These are phyloP conservation scores for Tor tambroides DNA, from an alignment of 2,113 vertebrate species.

Conservation along the genomic window DNA sequence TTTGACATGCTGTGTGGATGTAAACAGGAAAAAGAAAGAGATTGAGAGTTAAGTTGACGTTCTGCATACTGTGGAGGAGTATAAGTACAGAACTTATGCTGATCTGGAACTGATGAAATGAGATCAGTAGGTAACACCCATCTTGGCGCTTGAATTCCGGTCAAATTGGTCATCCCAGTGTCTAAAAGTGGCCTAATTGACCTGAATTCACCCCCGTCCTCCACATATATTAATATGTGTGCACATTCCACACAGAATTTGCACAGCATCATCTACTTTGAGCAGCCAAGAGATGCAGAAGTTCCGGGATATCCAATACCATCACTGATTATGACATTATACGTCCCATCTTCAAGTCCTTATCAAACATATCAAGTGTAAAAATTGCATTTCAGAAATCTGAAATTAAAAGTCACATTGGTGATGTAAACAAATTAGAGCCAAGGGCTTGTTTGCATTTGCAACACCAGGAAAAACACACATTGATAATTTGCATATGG, in stretches of 20 bases:
- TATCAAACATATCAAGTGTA: background rate
- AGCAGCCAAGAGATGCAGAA: constrained; percentile 55
- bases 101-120: background rate
- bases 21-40: constrained; percentile 48
- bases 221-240: background rate
- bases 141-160: background rate
- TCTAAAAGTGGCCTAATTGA: background rate
- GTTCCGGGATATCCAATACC: constrained; percentile 28
- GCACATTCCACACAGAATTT: constrained; percentile 50
- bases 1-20: constrained; percentile 88
- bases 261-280: constrained; percentile 64
- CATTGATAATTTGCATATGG: background rate
- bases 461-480: background rate
- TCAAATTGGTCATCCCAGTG: background rate
- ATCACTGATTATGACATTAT: background rate
- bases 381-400: background rate
- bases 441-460: constrained; percentile 9
- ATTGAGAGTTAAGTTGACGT: constrained; percentile 50
- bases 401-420: background rate
- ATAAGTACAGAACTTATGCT: background rate
- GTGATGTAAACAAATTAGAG: background rate
- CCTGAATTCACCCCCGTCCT: background rate
- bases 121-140: background rate
- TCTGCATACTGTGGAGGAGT: background rate
- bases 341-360: constrained; percentile 25